Conservation (phyloP, 2,797 vertebrate species). For the Dryobates pubescens region DNA sequence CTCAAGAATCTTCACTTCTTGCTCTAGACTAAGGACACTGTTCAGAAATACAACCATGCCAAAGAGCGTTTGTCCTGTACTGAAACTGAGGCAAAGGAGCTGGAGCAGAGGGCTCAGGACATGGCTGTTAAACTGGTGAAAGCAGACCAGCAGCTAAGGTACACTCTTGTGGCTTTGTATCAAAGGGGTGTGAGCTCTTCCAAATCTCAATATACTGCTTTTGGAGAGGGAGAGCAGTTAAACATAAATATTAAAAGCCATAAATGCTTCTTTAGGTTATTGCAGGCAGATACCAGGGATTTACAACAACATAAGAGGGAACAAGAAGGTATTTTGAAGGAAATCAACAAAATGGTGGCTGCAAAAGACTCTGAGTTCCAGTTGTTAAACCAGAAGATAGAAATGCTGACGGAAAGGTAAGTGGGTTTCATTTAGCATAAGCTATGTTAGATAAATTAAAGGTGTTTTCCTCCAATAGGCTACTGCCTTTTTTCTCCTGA, state of each 20-base stretch:
- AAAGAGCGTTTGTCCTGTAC: slow-evolving; percentile 72
- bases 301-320: slow-evolving; percentile 77
- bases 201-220: neutral
- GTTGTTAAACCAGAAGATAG: slow-evolving; percentile 77
- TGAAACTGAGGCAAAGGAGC: slow-evolving; percentile 80
- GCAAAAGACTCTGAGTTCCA: slow-evolving; percentile 81
- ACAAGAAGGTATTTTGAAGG: slow-evolving; percentile 79
- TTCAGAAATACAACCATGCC: slow-evolving; percentile 76
- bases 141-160: slow-evolving; percentile 84
- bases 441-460: neutral
- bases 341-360: slow-evolving; percentile 77
- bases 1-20: slow-evolving; percentile 3
- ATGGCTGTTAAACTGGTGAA: slow-evolving; percentile 78
- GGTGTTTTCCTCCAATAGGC: neutral
- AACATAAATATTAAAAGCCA: neutral
- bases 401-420: slow-evolving; percentile 78
- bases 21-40: slow-evolving; percentile 78
- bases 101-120: slow-evolving; percentile 80
- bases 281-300: slow-evolving; percentile 76
- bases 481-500: neutral
- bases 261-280: slow-evolving; percentile 71
- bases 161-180: neutral
- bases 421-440: neutral
- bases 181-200: neutral
- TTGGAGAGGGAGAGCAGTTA: neutral